Conservation (phyloP, 1,140 invertebrate species). For the Phortica variegata region DNA sequence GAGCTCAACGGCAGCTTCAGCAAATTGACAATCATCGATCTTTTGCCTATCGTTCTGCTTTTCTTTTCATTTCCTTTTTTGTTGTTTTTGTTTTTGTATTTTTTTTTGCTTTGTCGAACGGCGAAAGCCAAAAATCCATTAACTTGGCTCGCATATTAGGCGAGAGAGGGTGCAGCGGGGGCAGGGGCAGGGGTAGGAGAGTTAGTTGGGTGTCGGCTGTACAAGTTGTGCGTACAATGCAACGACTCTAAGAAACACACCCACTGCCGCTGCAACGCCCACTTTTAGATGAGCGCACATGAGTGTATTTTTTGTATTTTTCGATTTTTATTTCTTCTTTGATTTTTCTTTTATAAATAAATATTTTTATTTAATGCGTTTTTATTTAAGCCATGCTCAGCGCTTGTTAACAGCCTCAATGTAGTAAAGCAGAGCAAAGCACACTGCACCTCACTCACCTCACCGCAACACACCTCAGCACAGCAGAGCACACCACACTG, state of each 20-base stretch:
- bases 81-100: constrained; percentile 4
- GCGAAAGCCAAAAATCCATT: constrained; percentile 6
- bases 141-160: constrained; percentile 1
- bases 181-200: no score
- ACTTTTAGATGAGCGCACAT: constrained; percentile 29
- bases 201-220: no score
- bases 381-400: constrained; percentile 52
- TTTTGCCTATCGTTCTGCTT: background rate
- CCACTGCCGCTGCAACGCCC: constrained; percentile 33
- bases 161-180: constrained; percentile 4
- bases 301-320: no score
- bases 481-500: no score
- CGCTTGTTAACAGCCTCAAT: no score
- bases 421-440: constrained; percentile 23
- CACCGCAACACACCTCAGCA: no score
- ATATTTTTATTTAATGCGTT: constrained; percentile 55
- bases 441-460: no score
- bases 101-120: background rate
- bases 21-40: constrained; percentile 49
- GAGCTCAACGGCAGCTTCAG: no score
- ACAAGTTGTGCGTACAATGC: no score
- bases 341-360: no score
- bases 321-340: no score
- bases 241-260: background rate
- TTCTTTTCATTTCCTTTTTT: constrained; percentile 1